Percentiles rank a stretch among this genome's conserved stretches.
Conservation (phyloP, 2,797 vertebrate species). For the Toxotes lorentzi region DNA sequence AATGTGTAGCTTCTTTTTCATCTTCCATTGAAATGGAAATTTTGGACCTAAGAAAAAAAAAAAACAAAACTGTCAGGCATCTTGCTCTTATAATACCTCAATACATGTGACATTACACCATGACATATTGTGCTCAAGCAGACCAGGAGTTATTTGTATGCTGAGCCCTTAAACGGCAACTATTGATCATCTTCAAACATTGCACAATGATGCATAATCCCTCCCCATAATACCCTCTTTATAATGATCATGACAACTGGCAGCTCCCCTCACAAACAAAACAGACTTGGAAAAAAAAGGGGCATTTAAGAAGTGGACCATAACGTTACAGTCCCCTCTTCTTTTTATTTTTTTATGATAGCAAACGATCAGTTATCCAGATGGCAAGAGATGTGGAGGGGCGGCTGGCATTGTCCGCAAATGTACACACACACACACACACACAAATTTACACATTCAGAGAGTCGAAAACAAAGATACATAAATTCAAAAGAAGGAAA, state of each 20-base stretch:
- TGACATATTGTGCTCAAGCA: conserved; percentile 24
- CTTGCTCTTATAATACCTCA: conserved; percentile 1
- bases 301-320: conserved; percentile 81
- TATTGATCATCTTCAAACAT: conserved; percentile 79
- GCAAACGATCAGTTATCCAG: conserved; percentile 85
- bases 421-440: conserved; percentile 16
- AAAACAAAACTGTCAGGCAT: conserved; percentile 1
- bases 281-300: conserved; percentile 58
- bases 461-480: conserved; percentile 47
- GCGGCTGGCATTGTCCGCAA: conserved; percentile 47
- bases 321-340: conserved; percentile 74
- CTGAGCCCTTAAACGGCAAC: conserved; percentile 50
- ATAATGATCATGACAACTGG: conserved; percentile 80
- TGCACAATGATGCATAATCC: conserved; percentile 76
- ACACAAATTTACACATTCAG: conserved; percentile 40
- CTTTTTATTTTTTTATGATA: conserved; percentile 80
- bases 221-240: conserved; percentile 74
- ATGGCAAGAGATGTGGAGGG: conserved; percentile 75
- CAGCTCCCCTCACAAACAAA: conserved; percentile 72
- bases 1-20: not conserved
- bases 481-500: conserved; percentile 58
- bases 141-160: conserved; percentile 34
- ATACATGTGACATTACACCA: conserved; percentile 8
- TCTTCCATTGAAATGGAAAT: not conserved
- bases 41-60: not conserved